Conservation (phyloP, 2,888 invertebrate species). For the Sesia bembeciformis region DNA sequence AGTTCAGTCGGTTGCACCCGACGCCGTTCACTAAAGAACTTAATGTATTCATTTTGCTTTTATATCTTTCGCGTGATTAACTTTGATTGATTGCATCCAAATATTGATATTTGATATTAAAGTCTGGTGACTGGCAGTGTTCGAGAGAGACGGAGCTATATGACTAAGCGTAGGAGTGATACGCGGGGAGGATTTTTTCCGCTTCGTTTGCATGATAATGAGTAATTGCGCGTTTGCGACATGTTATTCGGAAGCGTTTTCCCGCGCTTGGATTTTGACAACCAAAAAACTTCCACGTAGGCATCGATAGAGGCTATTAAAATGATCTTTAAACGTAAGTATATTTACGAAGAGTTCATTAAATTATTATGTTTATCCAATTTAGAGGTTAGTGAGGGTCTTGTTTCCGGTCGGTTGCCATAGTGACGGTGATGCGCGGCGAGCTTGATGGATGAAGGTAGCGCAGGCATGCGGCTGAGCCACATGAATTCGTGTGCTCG, state of each 20-base stretch:
- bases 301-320: no score
- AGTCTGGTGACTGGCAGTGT: conserved; percentile 27
- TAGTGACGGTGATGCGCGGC: conserved; percentile 60
- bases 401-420: conserved; percentile 63
- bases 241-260: conserved; percentile 30
- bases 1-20: conserved; percentile 45
- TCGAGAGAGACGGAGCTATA: conserved; percentile 26
- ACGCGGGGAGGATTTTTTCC: conserved; percentile 18
- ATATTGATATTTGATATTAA: conserved; percentile 68
- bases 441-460: conserved; percentile 71
- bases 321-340: neutral
- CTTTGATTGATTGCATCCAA: conserved; percentile 72
- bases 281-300: no score
- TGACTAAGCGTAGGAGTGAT: conserved; percentile 12
- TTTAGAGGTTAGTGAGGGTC: conserved; percentile 40
- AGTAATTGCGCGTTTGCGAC: conserved; percentile 23
- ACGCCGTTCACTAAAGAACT: conserved; percentile 48
- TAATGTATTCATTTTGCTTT: conserved; percentile 70
- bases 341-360: conserved; percentile 1
- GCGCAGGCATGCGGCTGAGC: conserved; percentile 51
- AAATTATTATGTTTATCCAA: conserved; percentile 30
- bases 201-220: conserved; percentile 35
- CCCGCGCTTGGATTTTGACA: neutral
- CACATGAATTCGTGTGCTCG: conserved; percentile 48
- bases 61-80: conserved; percentile 72